These are phyloP conservation scores for Heliconius eleuchia DNA, from an alignment of 1,140 invertebrate species.

Conservation along the genomic window DNA sequence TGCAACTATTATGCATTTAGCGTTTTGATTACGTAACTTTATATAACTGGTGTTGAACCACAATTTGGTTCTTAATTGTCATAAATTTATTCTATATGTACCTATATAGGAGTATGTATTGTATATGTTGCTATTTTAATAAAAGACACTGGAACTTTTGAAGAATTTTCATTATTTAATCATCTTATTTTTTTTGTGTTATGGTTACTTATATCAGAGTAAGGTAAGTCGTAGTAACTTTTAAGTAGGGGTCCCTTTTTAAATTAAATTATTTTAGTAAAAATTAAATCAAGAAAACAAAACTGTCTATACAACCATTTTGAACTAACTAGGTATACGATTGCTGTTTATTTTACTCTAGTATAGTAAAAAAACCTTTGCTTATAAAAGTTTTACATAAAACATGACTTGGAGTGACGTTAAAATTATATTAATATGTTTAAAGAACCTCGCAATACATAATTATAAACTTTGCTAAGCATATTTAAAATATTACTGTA, in stretches of 20 bases:
- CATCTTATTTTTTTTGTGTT: too few species aligned
- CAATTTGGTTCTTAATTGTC: neutral
- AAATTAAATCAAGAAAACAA: too few species aligned
- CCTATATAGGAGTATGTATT: neutral
- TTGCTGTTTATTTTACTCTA: too few species aligned
- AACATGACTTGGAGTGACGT: neutral
- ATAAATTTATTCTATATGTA: neutral
- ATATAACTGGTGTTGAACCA: neutral
- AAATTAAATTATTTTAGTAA: too few species aligned
- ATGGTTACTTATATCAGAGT: too few species aligned
- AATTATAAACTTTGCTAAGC: neutral
- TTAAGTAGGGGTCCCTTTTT: too few species aligned
- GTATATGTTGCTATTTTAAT: neutral
- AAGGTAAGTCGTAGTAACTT: too few species aligned
- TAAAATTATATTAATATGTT: neutral
- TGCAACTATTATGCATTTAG: slow-evolving; percentile 20
- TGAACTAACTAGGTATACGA: too few species aligned
- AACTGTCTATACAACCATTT: too few species aligned
- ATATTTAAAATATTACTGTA: neutral
- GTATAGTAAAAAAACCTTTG: too few species aligned
- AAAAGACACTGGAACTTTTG: too few species aligned
- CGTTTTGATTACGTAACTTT: slow-evolving; percentile 16
- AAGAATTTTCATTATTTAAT: too few species aligned
- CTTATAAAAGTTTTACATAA: neutral
- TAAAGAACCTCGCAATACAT: neutral